These are phyloP conservation scores for Lycocerus yunnanus DNA, from an alignment of 2,888 invertebrate species.

Conservation along the genomic window DNA sequence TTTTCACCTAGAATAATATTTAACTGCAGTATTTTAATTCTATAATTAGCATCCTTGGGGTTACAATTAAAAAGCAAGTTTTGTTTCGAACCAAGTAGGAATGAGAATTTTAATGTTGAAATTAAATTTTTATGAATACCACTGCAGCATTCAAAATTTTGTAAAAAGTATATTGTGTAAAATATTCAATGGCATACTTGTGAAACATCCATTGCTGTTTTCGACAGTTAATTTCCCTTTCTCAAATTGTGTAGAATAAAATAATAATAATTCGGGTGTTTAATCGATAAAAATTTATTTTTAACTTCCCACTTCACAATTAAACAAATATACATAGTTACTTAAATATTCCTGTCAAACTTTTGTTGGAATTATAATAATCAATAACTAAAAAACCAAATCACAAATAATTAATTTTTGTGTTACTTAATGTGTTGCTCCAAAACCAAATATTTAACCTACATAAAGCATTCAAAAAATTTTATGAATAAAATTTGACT, in stretches of 20 bases:
- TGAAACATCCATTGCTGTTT: constrained; percentile 12
- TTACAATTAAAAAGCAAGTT: background rate
- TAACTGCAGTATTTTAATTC: background rate
- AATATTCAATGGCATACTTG: background rate
- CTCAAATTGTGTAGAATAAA: background rate
- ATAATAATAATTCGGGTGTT: background rate
- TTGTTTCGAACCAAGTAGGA: background rate
- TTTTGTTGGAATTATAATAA: no score
- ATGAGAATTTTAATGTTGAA: background rate
- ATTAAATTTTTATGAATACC: background rate
- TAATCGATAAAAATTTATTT: background rate
- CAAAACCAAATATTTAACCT: no score
- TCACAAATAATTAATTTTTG: no score
- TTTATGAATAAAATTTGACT: no score
- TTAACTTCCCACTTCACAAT: background rate
- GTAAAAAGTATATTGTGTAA: background rate
- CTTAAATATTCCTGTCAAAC: no score
- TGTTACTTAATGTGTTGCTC: no score
- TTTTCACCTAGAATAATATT: background rate
- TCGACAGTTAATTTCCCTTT: constrained; percentile 28
- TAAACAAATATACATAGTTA: no score
- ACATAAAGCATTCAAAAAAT: no score
- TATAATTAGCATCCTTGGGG: background rate
- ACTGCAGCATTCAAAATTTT: background rate
- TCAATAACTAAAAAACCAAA: no score